phyloP scores from a whole-genome alignment of 1,140 invertebrate genomes.

The Platyura marginata region DNA sequence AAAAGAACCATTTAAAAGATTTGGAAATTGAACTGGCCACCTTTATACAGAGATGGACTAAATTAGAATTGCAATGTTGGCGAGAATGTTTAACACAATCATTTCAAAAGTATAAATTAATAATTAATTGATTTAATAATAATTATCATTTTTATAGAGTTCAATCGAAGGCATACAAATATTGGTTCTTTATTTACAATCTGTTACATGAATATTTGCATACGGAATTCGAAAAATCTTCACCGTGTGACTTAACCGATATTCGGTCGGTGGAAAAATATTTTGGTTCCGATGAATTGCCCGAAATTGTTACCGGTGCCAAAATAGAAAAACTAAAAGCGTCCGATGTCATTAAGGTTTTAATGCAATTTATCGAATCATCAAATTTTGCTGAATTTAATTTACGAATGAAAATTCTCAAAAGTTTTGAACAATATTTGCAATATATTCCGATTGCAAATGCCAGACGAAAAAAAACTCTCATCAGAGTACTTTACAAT shows the following conservation, averaged over 20 bases:
- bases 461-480: slow-evolving; percentile 22
- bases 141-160: slow-evolving; percentile 26
- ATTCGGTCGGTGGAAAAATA: slow-evolving; percentile 13
- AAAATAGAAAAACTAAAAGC: slow-evolving; percentile 9
- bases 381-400: slow-evolving; percentile 70
- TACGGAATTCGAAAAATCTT: slow-evolving; percentile 8
- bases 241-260: slow-evolving; percentile 7
- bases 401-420: slow-evolving; percentile 55
- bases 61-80: slow-evolving; percentile 77
- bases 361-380: slow-evolving; percentile 72
- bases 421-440: slow-evolving; percentile 19
- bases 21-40: slow-evolving; percentile 51
- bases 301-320: slow-evolving; percentile 3
- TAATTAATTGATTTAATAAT: not conserved
- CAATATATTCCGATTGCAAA: not conserved
- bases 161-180: slow-evolving; percentile 45
- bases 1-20: slow-evolving; percentile 58
- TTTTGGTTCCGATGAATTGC: slow-evolving; percentile 10
- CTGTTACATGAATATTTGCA: slow-evolving; percentile 33
- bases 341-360: slow-evolving; percentile 24
- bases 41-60: slow-evolving; percentile 79
- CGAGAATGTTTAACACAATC: slow-evolving; percentile 51
- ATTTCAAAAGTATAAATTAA: slow-evolving; percentile 26
- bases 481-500: slow-evolving; percentile 65
- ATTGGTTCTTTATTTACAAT: slow-evolving; percentile 80